Percentiles rank a stretch among this genome's conserved stretches.
phyloP scores from a whole-genome alignment of 2,113 vertebrate genomes.

The Grammomys surdaster region DNA sequence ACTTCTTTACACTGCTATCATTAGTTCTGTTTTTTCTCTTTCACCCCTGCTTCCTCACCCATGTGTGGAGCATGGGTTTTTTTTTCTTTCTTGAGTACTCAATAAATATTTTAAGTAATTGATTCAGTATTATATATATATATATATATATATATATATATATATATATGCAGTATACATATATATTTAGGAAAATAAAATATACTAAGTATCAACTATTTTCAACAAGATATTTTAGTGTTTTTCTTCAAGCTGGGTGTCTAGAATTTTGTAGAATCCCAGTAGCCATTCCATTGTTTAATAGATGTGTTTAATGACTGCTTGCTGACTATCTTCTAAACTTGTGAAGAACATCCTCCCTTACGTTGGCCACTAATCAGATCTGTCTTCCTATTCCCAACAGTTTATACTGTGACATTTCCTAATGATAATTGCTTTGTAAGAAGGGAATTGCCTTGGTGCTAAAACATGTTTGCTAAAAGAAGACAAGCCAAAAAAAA shows the following conservation, averaged over 20 bases:
- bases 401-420: slow-evolving; percentile 72
- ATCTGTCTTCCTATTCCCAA: slow-evolving; percentile 4
- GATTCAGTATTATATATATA: no score
- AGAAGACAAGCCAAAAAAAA: not conserved
- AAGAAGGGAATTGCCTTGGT: slow-evolving; percentile 34
- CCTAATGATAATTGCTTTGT: slow-evolving; percentile 72
- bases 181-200: not conserved
- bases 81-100: no score
- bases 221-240: no score
- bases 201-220: no score
- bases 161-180: not conserved
- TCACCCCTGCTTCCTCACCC: no score
- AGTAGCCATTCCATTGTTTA: not conserved
- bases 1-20: not conserved
- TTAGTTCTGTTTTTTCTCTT: not conserved
- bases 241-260: no score
- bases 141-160: no score
- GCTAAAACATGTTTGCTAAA: slow-evolving; percentile 47
- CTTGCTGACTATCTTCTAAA: not conserved
- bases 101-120: no score
- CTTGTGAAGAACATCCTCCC: not conserved
- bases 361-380: slow-evolving; percentile 50
- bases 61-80: no score
- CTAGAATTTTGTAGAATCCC: no score
- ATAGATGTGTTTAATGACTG: not conserved